Evolutionary conservation across 2,888 invertebrate species (phyloP), one percentile per base, ranked within the genome.

Genomic region (Drosophila anomelani): DNA sequence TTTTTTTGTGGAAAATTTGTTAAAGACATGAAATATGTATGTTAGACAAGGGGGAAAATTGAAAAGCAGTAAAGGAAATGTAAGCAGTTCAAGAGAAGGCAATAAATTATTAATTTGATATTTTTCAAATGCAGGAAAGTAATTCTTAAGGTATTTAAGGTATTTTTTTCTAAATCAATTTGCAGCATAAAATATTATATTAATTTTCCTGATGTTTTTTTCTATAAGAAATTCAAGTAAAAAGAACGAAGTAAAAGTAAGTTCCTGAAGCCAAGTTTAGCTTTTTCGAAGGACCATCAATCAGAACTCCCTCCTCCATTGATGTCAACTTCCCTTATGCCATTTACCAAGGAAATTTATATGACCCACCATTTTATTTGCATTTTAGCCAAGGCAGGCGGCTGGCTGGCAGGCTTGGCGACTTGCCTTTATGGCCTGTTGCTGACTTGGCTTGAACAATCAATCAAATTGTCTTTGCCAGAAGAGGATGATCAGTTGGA

Each of bases 391-490:
- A 17, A 29, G 29, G 8, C 29, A 7, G 29, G 43, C 26, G 23
- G 20, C 20, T 20, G 20, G 20, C 20, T 20, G 32, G 47, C 29
- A 10, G 23, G 47, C 57, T 32, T 44, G 17, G 32, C 49, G 2
- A 9, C 44, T 41, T 20, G 47, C 51, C 70, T 71, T 54, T 74
- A 44, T 43, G 73, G 57, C 58, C 66, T 66, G 47, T 55, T 59
- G 49, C 75, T 51, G 41, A 39, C 54, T 49, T 78, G 81, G 74
- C 77, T 73, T 64, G 36, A 73, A 80, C 85, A 84, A 84, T 84
- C 83, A 87, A 85, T 84, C 85, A 85, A 87, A 78, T 80, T 73
- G 82, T 81, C 78, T 47, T 70, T 59, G 29, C 46, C 55, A 62
- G 53, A 58, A 67, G 66, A 70, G 67, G 49, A 46, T 62, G 57